Evolutionary conservation across 2,113 vertebrate genomes (phyloP).

Genomic region (Holacanthus passer): DNA sequence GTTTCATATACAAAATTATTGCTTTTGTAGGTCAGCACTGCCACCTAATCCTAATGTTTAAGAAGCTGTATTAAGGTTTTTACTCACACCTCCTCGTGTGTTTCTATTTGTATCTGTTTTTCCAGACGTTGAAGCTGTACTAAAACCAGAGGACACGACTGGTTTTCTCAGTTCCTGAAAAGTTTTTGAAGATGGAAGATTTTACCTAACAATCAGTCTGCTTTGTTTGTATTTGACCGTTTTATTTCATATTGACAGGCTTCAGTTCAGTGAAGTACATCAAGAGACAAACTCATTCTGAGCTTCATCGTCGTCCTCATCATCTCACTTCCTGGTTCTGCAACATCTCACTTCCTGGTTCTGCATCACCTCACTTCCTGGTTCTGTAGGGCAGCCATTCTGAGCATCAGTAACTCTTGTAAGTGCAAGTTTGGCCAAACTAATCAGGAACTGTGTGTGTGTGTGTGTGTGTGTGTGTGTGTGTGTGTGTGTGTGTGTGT

Average conservation of each 20-base stretch:
- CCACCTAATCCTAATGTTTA: background rate
- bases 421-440: background rate
- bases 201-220: background rate
- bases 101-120: background rate
- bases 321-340: background rate
- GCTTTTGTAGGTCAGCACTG: too few species aligned
- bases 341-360: background rate
- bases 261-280: background rate
- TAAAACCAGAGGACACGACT: too few species aligned
- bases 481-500: too few species aligned
- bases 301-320: background rate
- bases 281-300: background rate
- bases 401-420: background rate
- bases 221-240: background rate
- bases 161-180: background rate
- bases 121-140: too few species aligned
- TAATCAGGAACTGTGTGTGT: conserved; percentile 1
- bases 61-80: background rate
- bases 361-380: background rate
- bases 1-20: too few species aligned
- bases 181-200: background rate
- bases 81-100: background rate
- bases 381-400: background rate
- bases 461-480: background rate
- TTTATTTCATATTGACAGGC: background rate